phyloP scores from a whole-genome alignment of 2,797 vertebrate genomes.

The Phoeniculus purpureus region DNA sequence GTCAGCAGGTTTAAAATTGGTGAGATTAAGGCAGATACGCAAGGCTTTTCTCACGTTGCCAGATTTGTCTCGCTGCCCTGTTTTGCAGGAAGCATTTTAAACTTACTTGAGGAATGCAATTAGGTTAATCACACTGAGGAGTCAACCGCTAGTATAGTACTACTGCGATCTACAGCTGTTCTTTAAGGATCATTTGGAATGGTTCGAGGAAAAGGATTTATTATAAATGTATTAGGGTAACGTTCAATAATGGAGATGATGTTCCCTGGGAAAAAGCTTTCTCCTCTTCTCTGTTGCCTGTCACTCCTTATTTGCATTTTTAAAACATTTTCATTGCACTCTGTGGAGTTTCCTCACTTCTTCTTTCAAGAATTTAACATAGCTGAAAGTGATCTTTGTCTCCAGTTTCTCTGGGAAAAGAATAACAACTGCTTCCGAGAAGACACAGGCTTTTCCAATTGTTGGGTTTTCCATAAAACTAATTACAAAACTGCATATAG shows the following conservation, averaged over 20 bases:
- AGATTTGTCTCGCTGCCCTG: not conserved
- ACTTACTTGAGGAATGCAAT: not conserved
- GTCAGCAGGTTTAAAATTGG: constrained; percentile 64
- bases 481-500: constrained; percentile 1
- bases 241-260: constrained; percentile 8
- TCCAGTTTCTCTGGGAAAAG: constrained; percentile 57
- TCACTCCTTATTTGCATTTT: constrained; percentile 64
- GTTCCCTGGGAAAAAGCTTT: constrained; percentile 34
- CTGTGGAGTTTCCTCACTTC: constrained; percentile 34
- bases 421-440: constrained; percentile 40
- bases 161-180: not conserved
- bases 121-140: not conserved
- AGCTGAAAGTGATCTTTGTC: constrained; percentile 61
- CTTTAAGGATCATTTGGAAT: constrained; percentile 23
- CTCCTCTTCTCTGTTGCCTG: constrained; percentile 25
- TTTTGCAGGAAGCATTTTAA: not conserved
- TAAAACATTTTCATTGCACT: constrained; percentile 60
- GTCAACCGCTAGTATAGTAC: not conserved
- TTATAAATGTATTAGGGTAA: constrained; percentile 36
- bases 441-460: constrained; percentile 25
- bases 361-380: constrained; percentile 40
- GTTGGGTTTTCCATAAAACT: constrained; percentile 25
- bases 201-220: constrained; percentile 3
- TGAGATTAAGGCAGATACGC: constrained; percentile 21
- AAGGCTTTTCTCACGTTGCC: constrained; percentile 23